Base-by-base conservation (phyloP, 2,797 vertebrate genomes). In the Helostoma temminkii region DNA sequence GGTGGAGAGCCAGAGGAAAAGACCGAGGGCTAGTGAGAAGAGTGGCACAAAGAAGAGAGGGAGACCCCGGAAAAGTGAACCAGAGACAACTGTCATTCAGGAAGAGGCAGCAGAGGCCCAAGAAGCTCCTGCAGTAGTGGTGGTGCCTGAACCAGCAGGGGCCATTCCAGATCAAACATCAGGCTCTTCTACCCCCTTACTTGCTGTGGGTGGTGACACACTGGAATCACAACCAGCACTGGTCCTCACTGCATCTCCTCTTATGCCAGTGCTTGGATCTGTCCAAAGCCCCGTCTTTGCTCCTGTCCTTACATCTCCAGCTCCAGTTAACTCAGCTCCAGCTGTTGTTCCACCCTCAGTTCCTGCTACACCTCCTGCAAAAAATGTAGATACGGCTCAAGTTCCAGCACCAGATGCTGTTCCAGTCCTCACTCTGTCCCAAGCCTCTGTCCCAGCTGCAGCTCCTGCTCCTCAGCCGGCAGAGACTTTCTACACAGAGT, bases 1-100 rank as follows among this genome's bases (percentile, higher is more conserved):
- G 83, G 78, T 80, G 60, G 90, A 94, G 82, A 94, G 88, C 54
- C 89, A 69, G 63, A 81, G 47, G 22, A 94, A 95, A 56, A 76
- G 76, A 70, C 73, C 67, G 9, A 93, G 63, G 61, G 89, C 74
- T 61, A 71, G 79, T 25, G 84, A 89, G 69, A 93, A 55, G 67
- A 79, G 59, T 6, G 59, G 87, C 43, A 37, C 69, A 1, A 91
- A 84, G 84, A 91, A 57, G 41, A 77, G 86, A 84, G 84, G 89
- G 0, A 65, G 90, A 56, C 88, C 76, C 4, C 45, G 76, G 65
- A 80, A 94, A 76, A 69, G 42, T 21, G 91, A 84, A 9, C 12
- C 47, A 0, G 87, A 83, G 45, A 49, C 75, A 49, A 60, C 77
- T 24, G 41, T 55, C 43, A 9, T 59, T 42, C 82, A 47, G 43